phyloP scores from a whole-genome alignment of 2,888 invertebrate genomes.

The Limnephilus marmoratus region DNA sequence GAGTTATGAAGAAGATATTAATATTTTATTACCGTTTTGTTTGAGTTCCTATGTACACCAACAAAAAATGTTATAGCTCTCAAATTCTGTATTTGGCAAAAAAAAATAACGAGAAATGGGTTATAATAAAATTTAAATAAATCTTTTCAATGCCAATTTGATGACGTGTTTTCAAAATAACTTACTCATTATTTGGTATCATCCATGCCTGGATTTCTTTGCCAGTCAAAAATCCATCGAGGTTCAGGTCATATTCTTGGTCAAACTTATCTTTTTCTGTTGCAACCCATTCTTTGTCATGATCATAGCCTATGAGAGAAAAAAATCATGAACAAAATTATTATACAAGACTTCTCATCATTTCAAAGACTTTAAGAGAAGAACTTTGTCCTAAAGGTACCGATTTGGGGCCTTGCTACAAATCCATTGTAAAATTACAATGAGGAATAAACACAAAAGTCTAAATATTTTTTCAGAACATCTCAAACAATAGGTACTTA shows the following conservation, averaged over 20 bases:
- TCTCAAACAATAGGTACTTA: no score
- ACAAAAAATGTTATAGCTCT: no score
- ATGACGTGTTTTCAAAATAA: slow-evolving; percentile 64
- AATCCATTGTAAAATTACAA: not conserved
- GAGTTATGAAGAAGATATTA: no score
- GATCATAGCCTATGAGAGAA: slow-evolving; percentile 75
- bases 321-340: not conserved
- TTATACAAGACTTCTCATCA: not conserved
- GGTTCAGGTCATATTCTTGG: slow-evolving; percentile 89
- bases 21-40: no score
- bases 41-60: no score
- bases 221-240: slow-evolving; percentile 87
- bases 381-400: not conserved
- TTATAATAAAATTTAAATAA: no score
- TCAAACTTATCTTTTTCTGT: slow-evolving; percentile 90
- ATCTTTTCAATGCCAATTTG: no score
- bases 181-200: slow-evolving; percentile 92
- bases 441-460: no score
- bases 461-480: no score
- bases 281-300: slow-evolving; percentile 85
- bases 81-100: no score
- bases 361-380: not conserved
- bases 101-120: no score
- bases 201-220: slow-evolving; percentile 93
- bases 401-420: no score